A percentile compares a stretch with the other conserved stretches of the same genome.
Evolutionary conservation across 2,888 invertebrate genomes (phyloP).

Genomic region (Stratiomys singularior): DNA sequence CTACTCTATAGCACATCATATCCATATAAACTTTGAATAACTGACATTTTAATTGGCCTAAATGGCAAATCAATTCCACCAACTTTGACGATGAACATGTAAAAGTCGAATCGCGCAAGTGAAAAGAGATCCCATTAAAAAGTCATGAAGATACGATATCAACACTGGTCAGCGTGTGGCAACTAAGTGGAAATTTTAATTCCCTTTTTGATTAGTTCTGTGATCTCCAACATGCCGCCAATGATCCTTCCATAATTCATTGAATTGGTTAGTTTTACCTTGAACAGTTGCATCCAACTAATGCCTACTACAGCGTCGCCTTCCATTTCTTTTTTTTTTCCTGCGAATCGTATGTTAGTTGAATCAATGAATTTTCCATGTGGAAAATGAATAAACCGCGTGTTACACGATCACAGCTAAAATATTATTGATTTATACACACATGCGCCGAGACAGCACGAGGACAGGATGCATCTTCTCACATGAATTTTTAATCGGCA

Average conservation of each 20-base stretch:
- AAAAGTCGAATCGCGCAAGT: background rate
- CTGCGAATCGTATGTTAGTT: no score
- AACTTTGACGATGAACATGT: conserved; percentile 13
- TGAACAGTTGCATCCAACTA: no score
- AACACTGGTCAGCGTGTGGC: conserved; percentile 24
- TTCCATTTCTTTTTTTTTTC: no score
- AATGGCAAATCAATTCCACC: conserved; percentile 19
- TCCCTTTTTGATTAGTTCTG: background rate
- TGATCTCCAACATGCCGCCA: conserved; percentile 16
- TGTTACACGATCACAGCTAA: background rate
- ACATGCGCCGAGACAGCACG: no score
- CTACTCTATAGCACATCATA: no score
- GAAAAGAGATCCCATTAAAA: background rate
- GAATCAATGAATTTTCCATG: background rate
- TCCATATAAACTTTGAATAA: background rate
- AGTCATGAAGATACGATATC: conserved; percentile 7
- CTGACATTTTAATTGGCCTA: conserved; percentile 8
- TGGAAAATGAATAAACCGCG: background rate
- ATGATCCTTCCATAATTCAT: conserved; percentile 7
- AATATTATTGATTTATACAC: background rate
- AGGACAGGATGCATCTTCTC: no score
- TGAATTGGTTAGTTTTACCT: background rate
- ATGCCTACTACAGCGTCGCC: no score
- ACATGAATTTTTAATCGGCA: background rate
- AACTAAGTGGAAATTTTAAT: conserved; percentile 13